Evolutionary conservation across 2,113 vertebrate genomes (phyloP), one percentile per base, ranked within the genome.

Genomic region (Regulus satrapa): DNA sequence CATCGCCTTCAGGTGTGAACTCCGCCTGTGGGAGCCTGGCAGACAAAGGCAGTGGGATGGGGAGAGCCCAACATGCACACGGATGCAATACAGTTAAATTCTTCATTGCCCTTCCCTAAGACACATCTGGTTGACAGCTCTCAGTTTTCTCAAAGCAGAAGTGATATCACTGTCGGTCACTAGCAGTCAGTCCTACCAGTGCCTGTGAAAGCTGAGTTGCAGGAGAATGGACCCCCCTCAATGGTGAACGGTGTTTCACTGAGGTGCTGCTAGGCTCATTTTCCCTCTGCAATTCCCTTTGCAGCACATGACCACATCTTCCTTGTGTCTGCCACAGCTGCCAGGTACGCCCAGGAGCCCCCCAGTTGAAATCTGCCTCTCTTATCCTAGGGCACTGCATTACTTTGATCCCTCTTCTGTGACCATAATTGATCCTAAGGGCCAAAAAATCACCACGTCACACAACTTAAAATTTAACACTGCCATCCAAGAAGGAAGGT

Each of bases 291-390:
- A 79, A 14, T 18, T 83, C 16, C 36, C 82, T 88, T 32, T 51
- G 40, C 46, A 67, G 29, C 46, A 86, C 74, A 58, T 90, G 29
- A 83, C 40, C 67, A 80, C 52, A 64, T 92, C 79, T 91, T 88
- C 82, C 54, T 34, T 80, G 54, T 58, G 13, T 76, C 52, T 72
- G 40, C 16, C 66, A 62, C 32, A 85, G 71, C 45, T 90, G 52
- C 40, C 38, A 26, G 38, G 28, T 38, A 85, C 95, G 61, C 5
- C 19, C 43, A 85, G 48, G 61, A 61, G n/a, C 28, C 73, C 46
- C 38, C 7, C 14, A 72, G 12, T 8, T 56, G 58, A 46, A 89
- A 92, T 69, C 64, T 73, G 6, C n/a, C 48, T 63, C 18, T 91
- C 62, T 29, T 78, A 45, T 45, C 54, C 43, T 66, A 29, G 69